phyloP scores from a whole-genome alignment of 64 coral and sea anemone species.

The Actinia tenebrosa region DNA sequence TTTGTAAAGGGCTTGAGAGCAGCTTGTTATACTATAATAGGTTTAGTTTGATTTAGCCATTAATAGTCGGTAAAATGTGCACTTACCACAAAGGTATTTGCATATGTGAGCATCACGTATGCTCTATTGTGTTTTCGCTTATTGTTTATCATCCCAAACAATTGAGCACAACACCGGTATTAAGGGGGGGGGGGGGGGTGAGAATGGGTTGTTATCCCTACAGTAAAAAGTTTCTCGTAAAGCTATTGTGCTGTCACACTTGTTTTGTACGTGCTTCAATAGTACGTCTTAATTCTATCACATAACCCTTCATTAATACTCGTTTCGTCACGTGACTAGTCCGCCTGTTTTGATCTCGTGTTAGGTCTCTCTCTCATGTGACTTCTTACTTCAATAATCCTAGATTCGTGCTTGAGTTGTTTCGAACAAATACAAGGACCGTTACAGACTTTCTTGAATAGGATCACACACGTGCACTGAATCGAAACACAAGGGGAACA shows the following conservation, averaged over 20 bases:
- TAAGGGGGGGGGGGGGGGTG: background rate
- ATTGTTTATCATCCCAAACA: background rate
- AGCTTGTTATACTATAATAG: background rate
- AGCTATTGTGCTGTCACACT: background rate
- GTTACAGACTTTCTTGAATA: background rate
- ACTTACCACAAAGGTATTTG: background rate
- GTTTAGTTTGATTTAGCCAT: background rate
- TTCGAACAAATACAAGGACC: background rate
- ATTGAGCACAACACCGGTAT: background rate
- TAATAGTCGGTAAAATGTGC: background rate
- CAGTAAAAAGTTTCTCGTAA: background rate
- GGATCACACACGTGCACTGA: background rate
- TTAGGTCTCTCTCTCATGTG: background rate
- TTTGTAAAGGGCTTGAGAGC: background rate
- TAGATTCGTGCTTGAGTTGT: conserved; percentile 3
- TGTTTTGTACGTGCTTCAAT: background rate
- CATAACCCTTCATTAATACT: no score
- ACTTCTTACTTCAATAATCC: background rate
- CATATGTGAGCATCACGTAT: background rate
- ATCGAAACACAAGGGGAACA: background rate
- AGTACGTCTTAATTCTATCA: no score
- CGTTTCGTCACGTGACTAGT: background rate
- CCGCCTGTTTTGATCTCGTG: background rate
- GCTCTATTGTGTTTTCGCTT: background rate
- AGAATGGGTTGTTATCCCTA: background rate